Conservation (phyloP, 2,113 vertebrate genomes). For the Cromileptes altivelis region DNA sequence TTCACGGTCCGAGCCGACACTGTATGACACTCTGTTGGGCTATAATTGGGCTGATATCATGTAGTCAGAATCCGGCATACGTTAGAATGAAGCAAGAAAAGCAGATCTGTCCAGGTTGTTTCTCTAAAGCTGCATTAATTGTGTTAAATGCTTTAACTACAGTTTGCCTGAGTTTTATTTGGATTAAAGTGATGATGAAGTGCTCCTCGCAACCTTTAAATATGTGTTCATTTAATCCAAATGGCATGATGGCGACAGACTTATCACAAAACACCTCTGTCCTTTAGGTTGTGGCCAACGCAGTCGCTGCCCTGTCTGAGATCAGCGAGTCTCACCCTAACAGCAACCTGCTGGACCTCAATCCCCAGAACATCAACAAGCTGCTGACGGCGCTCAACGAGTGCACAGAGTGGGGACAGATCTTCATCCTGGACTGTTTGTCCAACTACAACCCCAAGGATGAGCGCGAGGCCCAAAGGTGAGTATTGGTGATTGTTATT, state of each 20-base stretch:
- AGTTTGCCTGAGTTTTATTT: not conserved
- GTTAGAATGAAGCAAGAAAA: not conserved
- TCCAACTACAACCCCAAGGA: constrained; percentile 99
- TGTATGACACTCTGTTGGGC: too few relatives aligned
- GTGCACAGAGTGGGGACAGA: constrained; percentile 99
- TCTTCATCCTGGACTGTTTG: constrained; percentile 98
- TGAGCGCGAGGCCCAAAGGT: constrained; percentile 98
- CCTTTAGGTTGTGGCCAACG: constrained; percentile 95
- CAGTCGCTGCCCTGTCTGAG: constrained; percentile 96
- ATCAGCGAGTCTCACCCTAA: constrained; percentile 99
- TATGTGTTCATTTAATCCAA: not conserved
- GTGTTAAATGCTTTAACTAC: not conserved
- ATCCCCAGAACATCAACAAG: constrained; percentile 99
- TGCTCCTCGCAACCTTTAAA: not conserved
- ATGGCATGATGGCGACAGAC: not conserved
- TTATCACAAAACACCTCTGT: not conserved
- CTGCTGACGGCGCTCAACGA: constrained; percentile 97
- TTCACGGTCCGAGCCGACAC: too few relatives aligned
- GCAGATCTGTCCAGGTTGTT: not conserved
- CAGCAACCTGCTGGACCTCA: constrained; percentile 98
- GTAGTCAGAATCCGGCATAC: not conserved
- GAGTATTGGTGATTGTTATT: not conserved
- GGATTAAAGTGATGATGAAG: not conserved
- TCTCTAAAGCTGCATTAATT: not conserved
- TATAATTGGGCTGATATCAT: too few relatives aligned